These are phyloP conservation scores for Threskiornis aethiopicus DNA, from an alignment of 2,797 vertebrate genomes.

Conservation along the genomic window DNA sequence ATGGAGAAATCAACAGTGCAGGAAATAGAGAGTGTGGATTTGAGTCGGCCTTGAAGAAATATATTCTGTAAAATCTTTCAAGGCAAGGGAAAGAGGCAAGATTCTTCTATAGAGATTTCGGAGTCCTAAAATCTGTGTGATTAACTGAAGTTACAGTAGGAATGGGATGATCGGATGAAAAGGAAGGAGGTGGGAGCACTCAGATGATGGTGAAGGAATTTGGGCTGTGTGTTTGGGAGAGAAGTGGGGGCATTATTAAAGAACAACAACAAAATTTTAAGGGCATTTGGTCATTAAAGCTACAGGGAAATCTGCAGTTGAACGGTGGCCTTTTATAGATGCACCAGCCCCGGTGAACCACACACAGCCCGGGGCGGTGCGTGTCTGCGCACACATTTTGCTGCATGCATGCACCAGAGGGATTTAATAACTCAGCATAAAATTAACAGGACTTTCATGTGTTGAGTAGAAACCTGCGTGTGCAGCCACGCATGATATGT, in stretches of 20 bases:
- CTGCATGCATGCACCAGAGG: neutral
- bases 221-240: neutral
- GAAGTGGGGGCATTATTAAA: neutral
- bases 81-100: neutral
- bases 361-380: neutral
- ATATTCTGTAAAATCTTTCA: neutral
- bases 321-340: neutral
- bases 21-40: neutral
- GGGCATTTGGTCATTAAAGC: neutral
- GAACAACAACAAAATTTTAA: neutral
- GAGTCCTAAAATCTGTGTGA: neutral
- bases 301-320: neutral
- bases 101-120: neutral
- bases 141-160: neutral
- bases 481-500: accelerated
- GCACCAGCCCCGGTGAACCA: accelerated
- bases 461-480: neutral
- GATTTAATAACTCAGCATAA: neutral
- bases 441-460: neutral
- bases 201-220: neutral
- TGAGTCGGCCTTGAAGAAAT: neutral
- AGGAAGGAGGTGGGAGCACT: neutral
- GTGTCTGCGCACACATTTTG: neutral
- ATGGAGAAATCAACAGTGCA: neutral
- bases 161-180: neutral